Percentiles rank a stretch among this genome's conserved stretches.
Evolutionary conservation across 2,797 vertebrate species (phyloP).

Genomic region (Nannoperca obscura): DNA sequence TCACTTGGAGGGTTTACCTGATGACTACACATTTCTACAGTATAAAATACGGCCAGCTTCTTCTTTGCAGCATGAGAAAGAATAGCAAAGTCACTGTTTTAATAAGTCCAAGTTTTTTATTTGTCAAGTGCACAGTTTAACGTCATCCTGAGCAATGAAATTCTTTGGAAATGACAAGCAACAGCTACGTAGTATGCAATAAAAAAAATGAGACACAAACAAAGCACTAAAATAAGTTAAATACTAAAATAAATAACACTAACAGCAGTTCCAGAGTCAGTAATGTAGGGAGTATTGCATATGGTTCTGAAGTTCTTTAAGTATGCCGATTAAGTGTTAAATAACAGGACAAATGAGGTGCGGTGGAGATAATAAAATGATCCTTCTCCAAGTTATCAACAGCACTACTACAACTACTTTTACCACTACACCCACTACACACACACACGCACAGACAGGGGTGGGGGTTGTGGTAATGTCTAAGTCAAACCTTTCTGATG

Average conservation of each 20-base stretch:
- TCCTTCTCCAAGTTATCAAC: slow-evolving; percentile 38
- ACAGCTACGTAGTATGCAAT: too few species aligned
- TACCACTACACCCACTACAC: neutral
- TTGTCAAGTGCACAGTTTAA: too few species aligned
- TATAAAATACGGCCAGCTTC: neutral
- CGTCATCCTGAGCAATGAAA: too few species aligned
- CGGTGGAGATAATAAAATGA: slow-evolving; percentile 52
- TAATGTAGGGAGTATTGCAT: too few species aligned
- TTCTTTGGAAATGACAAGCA: too few species aligned
- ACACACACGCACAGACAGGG: slow-evolving; percentile 7
- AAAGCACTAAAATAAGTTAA: too few species aligned
- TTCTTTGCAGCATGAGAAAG: neutral
- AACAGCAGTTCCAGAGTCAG: too few species aligned
- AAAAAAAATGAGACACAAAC: too few species aligned
- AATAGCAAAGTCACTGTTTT: slow-evolving; percentile 15
- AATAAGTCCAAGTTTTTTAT: too few species aligned
- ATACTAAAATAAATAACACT: too few species aligned
- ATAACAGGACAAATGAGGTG: slow-evolving; percentile 60
- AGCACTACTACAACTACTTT: neutral
- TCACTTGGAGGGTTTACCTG: neutral
- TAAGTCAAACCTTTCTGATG: slow-evolving; percentile 12
- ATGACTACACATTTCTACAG: neutral
- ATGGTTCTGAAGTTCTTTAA: slow-evolving; percentile 25
- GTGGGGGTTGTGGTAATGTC: too few species aligned
- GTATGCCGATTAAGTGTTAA: slow-evolving; percentile 55